Evolutionary conservation across 2,888 invertebrate species (phyloP).

Genomic region (Tuta absoluta): DNA sequence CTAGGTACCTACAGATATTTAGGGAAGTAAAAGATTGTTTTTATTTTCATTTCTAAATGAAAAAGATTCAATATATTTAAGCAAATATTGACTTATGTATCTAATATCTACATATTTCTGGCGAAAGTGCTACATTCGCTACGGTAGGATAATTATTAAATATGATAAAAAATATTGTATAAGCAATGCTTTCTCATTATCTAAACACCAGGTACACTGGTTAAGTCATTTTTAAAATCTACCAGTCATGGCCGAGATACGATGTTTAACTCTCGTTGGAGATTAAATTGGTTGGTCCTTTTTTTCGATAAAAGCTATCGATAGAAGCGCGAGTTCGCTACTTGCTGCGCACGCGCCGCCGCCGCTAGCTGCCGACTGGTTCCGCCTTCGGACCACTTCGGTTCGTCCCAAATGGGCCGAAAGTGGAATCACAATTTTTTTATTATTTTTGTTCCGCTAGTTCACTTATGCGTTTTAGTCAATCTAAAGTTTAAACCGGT

Average conservation of each 20-base stretch:
- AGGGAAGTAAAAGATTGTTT: too few relatives aligned
- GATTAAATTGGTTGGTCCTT: slow-evolving; percentile 47
- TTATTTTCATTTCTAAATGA: too few relatives aligned
- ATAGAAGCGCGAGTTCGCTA: slow-evolving; percentile 48
- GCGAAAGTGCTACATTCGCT: background rate
- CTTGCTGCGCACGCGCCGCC: slow-evolving; percentile 50
- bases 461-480: too few relatives aligned
- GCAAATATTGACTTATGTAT: background rate
- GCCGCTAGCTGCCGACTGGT: slow-evolving; percentile 13
- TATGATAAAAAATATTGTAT: background rate
- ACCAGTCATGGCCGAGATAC: slow-evolving; percentile 33
- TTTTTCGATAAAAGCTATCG: slow-evolving; percentile 57
- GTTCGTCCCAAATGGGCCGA: too few relatives aligned
- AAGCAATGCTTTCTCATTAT: slow-evolving; percentile 8
- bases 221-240: slow-evolving; percentile 19
- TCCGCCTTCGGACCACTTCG: too few relatives aligned
- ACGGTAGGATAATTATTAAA: too few relatives aligned
- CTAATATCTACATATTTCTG: background rate
- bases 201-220: slow-evolving; percentile 19
- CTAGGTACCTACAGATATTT: too few relatives aligned
- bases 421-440: too few relatives aligned
- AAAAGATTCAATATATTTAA: background rate
- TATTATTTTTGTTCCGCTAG: too few relatives aligned
- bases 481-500: too few relatives aligned
- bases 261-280: slow-evolving; percentile 24